A percentile compares a stretch with the other conserved stretches of the same genome.
phyloP scores from a whole-genome alignment of 1,140 invertebrate genomes.

The Coenobita brevimanus region DNA sequence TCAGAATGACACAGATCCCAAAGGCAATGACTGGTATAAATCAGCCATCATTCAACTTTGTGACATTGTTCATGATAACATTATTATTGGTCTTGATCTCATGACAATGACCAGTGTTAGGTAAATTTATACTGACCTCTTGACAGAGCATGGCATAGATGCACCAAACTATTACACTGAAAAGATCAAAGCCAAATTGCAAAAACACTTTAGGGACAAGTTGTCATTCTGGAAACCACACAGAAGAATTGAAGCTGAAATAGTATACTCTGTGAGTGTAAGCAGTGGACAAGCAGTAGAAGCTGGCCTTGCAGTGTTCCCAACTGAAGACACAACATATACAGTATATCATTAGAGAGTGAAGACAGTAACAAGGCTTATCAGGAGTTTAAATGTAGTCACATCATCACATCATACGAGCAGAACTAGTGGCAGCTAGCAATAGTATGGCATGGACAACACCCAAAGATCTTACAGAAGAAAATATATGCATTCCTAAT shows the following conservation, averaged over 20 bases:
- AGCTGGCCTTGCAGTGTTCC: not conserved
- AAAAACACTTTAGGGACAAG: not conserved
- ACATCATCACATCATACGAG: not conserved
- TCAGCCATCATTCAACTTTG: not conserved
- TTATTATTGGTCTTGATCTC: not conserved
- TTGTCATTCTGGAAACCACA: not conserved
- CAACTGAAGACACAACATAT: not conserved
- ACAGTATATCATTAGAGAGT: too few relatives aligned
- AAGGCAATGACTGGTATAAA: not conserved
- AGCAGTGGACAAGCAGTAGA: not conserved
- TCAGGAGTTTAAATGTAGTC: not conserved
- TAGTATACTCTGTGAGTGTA: not conserved
- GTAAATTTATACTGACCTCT: not conserved
- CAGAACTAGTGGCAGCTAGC: not conserved
- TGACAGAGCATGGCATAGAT: not conserved
- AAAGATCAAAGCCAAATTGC: not conserved
- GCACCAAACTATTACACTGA: conserved; percentile 8
- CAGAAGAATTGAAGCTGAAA: not conserved
- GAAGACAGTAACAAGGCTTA: not conserved
- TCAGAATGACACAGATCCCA: not conserved
- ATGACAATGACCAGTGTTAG: not conserved
- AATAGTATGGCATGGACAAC: conserved; percentile 2
- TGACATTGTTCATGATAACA: not conserved
- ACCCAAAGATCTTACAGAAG: not conserved
- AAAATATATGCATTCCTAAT: not conserved